Conservation (phyloP, 2,113 vertebrate species). For the Tylochromis polylepis region DNA sequence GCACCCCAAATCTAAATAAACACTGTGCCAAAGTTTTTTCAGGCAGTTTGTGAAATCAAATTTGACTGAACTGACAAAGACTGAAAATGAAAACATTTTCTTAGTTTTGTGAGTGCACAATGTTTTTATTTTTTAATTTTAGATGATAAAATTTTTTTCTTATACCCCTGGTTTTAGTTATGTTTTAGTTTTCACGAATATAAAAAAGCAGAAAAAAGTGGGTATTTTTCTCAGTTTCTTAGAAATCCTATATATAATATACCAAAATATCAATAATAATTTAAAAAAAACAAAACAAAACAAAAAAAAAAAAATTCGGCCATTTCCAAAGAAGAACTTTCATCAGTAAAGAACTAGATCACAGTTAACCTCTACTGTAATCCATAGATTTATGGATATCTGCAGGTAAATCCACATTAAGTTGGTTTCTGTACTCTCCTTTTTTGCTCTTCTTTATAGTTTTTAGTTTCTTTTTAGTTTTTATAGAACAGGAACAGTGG, state of each 20-base stretch:
- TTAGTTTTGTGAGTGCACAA: not conserved
- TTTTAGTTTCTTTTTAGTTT: not conserved
- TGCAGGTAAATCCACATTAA: not conserved
- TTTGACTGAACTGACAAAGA: not conserved
- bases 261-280: not conserved
- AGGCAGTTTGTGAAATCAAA: not conserved
- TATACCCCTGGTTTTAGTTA: not conserved
- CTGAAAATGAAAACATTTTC: not conserved
- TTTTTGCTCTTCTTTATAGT: not conserved
- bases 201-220: too few species aligned
- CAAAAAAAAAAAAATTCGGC: not conserved
- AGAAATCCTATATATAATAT: not conserved
- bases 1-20: not conserved
- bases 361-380: not conserved
- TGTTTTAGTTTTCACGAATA: not conserved
- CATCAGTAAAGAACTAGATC: not conserved
- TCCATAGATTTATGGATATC: not conserved
- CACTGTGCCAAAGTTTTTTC: not conserved
- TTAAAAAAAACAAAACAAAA: too few species aligned
- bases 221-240: not conserved
- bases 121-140: not conserved
- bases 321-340: not conserved
- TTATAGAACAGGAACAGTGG: not conserved
- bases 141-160: not conserved
- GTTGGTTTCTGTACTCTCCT: not conserved